Evolutionary conservation across 1,140 invertebrate genomes (phyloP).

Genomic region (Scaptomyza hsui): DNA sequence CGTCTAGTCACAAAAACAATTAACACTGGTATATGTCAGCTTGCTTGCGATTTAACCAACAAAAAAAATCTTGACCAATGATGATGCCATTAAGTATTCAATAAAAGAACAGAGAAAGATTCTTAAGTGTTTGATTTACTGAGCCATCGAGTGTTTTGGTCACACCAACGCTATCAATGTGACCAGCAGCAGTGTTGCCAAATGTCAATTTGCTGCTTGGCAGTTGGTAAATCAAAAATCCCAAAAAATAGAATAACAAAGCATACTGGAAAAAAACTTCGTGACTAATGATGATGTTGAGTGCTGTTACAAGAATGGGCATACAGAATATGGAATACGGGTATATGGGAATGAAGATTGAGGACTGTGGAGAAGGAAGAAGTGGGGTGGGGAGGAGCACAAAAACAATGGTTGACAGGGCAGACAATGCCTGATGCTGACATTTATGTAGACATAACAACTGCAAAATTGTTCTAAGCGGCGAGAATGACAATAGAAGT

Average conservation of each 20-base stretch:
- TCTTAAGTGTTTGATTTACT: neutral
- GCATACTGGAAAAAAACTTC: conserved; percentile 3
- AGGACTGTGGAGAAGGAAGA: neutral
- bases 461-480: conserved; percentile 45
- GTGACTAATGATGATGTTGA: conserved; percentile 47
- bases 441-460: conserved; percentile 76
- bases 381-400: conserved; percentile 25
- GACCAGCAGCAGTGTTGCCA: conserved; percentile 30
- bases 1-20: no score
- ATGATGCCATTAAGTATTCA: neutral
- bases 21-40: neutral
- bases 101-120: neutral
- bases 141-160: conserved; percentile 1
- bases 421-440: conserved; percentile 69
- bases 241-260: neutral
- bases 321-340: conserved; percentile 21
- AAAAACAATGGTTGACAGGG: conserved; percentile 46
- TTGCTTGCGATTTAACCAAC: neutral
- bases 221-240: conserved; percentile 29
- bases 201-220: conserved; percentile 13
- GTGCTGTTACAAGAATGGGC: conserved; percentile 25
- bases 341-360: conserved; percentile 23
- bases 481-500: conserved; percentile 56
- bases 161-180: conserved; percentile 8
- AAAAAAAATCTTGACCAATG: neutral